phyloP scores from a whole-genome alignment of 2,113 vertebrate species.

The Dipodomys spectabilis region DNA sequence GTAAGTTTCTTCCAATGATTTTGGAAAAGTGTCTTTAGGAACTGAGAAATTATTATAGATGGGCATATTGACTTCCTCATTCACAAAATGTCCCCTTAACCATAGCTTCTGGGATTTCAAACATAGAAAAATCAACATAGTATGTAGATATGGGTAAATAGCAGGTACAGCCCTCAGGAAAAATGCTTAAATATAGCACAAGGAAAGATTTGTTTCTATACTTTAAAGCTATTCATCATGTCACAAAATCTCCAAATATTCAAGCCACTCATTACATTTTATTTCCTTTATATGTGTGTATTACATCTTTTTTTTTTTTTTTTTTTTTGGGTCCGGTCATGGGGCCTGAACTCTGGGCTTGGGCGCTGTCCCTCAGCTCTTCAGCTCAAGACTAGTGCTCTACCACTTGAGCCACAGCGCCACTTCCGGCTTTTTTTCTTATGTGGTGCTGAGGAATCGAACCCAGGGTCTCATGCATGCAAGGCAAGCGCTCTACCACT shows the following conservation, averaged over 20 bases:
- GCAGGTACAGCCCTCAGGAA: neutral
- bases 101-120: neutral
- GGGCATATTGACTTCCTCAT: constrained; percentile 29
- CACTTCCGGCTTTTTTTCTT: too few species aligned
- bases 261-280: neutral
- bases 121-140: constrained; percentile 26
- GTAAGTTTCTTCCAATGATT: constrained; percentile 14
- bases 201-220: neutral
- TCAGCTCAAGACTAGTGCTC: too few species aligned
- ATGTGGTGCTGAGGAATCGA: too few species aligned
- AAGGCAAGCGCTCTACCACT: too few species aligned
- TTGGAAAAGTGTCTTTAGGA: neutral
- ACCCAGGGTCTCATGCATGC: too few species aligned
- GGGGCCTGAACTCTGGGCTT: too few species aligned
- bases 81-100: neutral
- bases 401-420: too few species aligned
- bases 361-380: too few species aligned
- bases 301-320: too few species aligned
- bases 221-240: neutral
- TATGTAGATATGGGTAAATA: constrained; percentile 1
- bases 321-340: too few species aligned
- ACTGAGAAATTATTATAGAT: neutral
- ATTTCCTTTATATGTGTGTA: neutral
- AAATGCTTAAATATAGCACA: constrained; percentile 22
- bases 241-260: neutral